Percentiles rank a stretch among this genome's conserved stretches.
These are phyloP conservation scores for Limnephilus lunatus DNA, from an alignment of 2,888 invertebrate species.

Conservation along the genomic window DNA sequence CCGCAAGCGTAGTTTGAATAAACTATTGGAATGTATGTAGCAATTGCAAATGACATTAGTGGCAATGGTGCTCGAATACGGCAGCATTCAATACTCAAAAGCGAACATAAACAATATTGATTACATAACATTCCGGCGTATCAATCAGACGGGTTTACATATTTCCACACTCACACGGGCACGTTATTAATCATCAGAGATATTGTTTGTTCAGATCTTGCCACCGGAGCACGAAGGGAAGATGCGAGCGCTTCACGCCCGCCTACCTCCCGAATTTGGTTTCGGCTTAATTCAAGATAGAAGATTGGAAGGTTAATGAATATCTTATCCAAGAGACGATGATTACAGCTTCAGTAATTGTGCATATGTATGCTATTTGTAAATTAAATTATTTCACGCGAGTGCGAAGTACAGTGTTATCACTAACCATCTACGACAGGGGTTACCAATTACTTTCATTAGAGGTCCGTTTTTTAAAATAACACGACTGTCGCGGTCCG, in stretches of 20 bases:
- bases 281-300: slow-evolving; percentile 18
- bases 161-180: slow-evolving; percentile 42
- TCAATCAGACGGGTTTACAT: slow-evolving; percentile 55
- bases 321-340: slow-evolving; percentile 6
- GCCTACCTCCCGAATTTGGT: slow-evolving; percentile 23
- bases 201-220: slow-evolving; percentile 33
- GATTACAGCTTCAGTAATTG: slow-evolving; percentile 19
- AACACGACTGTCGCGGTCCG: no score
- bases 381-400: not conserved
- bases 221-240: not conserved
- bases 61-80: slow-evolving; percentile 47
- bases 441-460: no score
- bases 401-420: not conserved
- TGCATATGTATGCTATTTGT: not conserved
- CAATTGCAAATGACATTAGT: slow-evolving; percentile 45
- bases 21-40: slow-evolving; percentile 37
- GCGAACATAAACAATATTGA: slow-evolving; percentile 61
- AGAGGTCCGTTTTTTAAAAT: no score
- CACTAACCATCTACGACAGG: not conserved
- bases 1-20: slow-evolving; percentile 32
- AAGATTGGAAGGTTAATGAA: slow-evolving; percentile 23
- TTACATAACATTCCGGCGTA: slow-evolving; percentile 53
- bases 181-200: not conserved
- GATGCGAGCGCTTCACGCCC: slow-evolving; percentile 35
- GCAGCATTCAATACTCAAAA: slow-evolving; percentile 50